phyloP scores from a whole-genome alignment of 2,113 vertebrate species.

The Phocoena phocoena region DNA sequence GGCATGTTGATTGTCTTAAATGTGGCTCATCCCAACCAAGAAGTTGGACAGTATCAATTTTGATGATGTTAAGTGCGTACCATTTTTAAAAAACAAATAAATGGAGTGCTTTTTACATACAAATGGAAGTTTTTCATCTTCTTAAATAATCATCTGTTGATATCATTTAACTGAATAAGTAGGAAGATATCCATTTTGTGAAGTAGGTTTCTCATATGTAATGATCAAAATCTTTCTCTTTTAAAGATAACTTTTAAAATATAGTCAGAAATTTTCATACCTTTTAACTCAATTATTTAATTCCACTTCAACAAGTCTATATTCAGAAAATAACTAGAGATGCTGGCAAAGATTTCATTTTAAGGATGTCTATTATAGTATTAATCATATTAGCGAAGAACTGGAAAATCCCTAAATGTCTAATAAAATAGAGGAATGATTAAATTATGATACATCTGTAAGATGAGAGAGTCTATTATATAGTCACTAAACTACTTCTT shows the following conservation, averaged over 20 bases:
- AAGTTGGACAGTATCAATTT: not conserved
- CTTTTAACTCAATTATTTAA: constrained; percentile 27
- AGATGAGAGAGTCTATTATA: not conserved
- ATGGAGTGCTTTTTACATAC: not conserved
- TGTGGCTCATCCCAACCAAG: not conserved
- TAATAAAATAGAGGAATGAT: not conserved
- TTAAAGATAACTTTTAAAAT: not conserved
- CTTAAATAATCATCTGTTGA: not conserved
- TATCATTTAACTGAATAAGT: not conserved
- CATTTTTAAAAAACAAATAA: not conserved
- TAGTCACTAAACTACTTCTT: not conserved
- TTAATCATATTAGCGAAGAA: not conserved
- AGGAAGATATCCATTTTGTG: not conserved
- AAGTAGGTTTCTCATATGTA: constrained; percentile 13
- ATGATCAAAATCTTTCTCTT: constrained; percentile 4
- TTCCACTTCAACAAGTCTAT: not conserved
- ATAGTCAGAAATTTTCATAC: not conserved
- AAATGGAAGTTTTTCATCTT: not conserved
- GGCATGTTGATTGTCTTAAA: not conserved
- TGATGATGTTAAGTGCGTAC: not conserved
- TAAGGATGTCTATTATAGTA: not conserved
- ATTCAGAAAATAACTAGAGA: constrained; percentile 24
- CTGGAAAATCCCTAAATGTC: not conserved
- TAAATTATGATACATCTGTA: not conserved
- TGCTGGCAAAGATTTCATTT: constrained; percentile 1